Conservation (phyloP, 1,140 invertebrate genomes). For the Plectrocnemia conspersa region DNA sequence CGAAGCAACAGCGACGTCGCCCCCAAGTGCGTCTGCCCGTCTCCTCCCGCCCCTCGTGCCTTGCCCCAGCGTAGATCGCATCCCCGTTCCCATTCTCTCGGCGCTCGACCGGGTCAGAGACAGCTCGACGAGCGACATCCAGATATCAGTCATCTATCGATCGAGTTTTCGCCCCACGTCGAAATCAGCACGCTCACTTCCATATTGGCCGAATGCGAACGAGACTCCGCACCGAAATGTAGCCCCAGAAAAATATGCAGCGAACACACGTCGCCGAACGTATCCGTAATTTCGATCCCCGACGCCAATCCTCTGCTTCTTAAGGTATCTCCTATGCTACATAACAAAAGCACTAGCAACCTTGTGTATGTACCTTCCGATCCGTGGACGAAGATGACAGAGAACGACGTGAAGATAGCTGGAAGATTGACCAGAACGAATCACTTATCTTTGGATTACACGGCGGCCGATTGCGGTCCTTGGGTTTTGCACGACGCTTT, state of each 20-base stretch:
- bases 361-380: conserved; percentile 39
- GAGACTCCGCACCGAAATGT: conserved; percentile 18
- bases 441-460: conserved; percentile 26
- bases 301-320: conserved; percentile 33
- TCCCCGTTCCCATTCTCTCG: conserved; percentile 29
- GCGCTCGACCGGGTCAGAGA: conserved; percentile 28
- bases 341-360: conserved; percentile 40
- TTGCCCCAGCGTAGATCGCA: conserved; percentile 41
- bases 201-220: conserved; percentile 29
- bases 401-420: conserved; percentile 21
- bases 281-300: conserved; percentile 36
- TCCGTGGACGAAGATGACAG: conserved; percentile 43
- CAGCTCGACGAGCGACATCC: conserved; percentile 20
- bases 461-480: conserved; percentile 26
- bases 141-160: conserved; percentile 17
- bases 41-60: conserved; percentile 38
- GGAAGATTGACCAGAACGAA: conserved; percentile 19
- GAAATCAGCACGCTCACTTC: conserved; percentile 32
- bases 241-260: conserved; percentile 37
- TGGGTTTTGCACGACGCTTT: conserved; percentile 27
- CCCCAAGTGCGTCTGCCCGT: conserved; percentile 40
- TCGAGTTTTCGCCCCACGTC: conserved; percentile 30
- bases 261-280: conserved; percentile 43
- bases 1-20: conserved; percentile 49
- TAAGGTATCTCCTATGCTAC: conserved; percentile 29